These are phyloP conservation scores for Danaus chrysippus DNA, from an alignment of 2,888 invertebrate species.

Conservation along the genomic window DNA sequence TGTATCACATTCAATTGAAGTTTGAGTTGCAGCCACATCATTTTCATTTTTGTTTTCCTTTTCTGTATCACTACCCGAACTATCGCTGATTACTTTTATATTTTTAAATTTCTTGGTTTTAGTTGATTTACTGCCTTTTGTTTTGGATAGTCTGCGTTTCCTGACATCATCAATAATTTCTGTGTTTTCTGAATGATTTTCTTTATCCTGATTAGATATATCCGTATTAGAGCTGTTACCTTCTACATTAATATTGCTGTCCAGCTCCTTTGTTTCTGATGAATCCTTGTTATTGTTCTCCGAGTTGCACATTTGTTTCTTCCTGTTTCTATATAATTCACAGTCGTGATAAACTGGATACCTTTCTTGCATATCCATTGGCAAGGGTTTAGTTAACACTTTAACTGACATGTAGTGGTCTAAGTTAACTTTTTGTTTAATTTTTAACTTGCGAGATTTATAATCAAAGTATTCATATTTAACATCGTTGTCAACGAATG, in stretches of 20 bases:
- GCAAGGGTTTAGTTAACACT: slow-evolving; percentile 50
- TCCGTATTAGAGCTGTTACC: slow-evolving; percentile 3
- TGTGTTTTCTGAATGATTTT: slow-evolving; percentile 9
- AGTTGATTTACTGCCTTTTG: slow-evolving; percentile 10
- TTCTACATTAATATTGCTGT: neutral
- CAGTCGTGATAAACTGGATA: slow-evolving; percentile 66
- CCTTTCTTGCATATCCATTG: slow-evolving; percentile 46
- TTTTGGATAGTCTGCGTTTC: neutral
- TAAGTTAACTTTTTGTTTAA: slow-evolving; percentile 53
- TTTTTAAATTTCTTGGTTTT: slow-evolving; percentile 37
- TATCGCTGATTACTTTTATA: slow-evolving; percentile 37
- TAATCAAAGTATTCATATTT: slow-evolving; percentile 48
- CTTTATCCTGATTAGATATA: slow-evolving; percentile 13
- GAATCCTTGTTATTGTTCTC: neutral
- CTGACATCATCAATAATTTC: slow-evolving; percentile 12
- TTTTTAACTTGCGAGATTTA: slow-evolving; percentile 50
- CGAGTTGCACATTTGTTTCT: slow-evolving; percentile 26
- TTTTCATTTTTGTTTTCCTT: neutral
- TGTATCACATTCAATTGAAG: neutral
- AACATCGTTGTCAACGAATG: slow-evolving; percentile 17
- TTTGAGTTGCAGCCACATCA: neutral
- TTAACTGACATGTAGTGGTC: slow-evolving; percentile 60
- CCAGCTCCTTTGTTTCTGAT: slow-evolving; percentile 8
- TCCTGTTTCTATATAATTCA: slow-evolving; percentile 50
- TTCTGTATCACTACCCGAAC: slow-evolving; percentile 38